Evolutionary conservation across 1,140 invertebrate species (phyloP).

Genomic region (Polypedilum vanderplanki): DNA sequence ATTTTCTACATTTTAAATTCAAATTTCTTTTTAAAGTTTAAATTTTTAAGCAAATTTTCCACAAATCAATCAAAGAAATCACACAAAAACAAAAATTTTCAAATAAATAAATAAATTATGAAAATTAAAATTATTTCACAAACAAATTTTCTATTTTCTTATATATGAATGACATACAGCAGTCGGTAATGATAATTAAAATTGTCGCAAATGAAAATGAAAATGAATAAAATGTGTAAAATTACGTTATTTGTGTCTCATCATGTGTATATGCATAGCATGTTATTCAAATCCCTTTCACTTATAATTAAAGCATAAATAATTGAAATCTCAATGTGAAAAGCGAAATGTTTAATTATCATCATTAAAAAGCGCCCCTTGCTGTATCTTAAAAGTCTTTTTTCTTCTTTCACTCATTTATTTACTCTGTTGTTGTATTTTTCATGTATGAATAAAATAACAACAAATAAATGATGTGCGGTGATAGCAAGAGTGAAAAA

Average conservation of each 20-base stretch:
- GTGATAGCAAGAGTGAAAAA: background rate
- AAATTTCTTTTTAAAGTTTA: no score
- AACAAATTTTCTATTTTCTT: no score
- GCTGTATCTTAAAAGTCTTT: background rate
- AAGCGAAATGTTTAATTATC: slow-evolving; percentile 14
- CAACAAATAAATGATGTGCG: background rate
- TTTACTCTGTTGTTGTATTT: background rate
- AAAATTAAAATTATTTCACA: no score
- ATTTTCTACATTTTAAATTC: no score
- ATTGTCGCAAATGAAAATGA: background rate
- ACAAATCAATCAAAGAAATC: no score
- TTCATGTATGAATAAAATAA: background rate
- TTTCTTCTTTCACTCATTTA: background rate
- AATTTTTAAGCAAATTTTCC: no score
- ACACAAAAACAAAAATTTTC: no score
- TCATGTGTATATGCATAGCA: background rate
- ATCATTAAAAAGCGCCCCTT: slow-evolving; percentile 4
- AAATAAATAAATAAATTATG: no score
- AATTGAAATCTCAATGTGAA: slow-evolving; percentile 19
- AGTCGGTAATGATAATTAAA: background rate
- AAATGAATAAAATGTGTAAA: background rate
- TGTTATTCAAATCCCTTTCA: background rate
- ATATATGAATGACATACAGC: no score
- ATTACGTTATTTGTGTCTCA: background rate
- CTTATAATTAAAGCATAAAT: slow-evolving; percentile 20